A percentile compares a stretch with the other conserved stretches of the same genome.
These are phyloP conservation scores for Limosa lapponica DNA, from an alignment of 2,797 vertebrate species.

Conservation along the genomic window DNA sequence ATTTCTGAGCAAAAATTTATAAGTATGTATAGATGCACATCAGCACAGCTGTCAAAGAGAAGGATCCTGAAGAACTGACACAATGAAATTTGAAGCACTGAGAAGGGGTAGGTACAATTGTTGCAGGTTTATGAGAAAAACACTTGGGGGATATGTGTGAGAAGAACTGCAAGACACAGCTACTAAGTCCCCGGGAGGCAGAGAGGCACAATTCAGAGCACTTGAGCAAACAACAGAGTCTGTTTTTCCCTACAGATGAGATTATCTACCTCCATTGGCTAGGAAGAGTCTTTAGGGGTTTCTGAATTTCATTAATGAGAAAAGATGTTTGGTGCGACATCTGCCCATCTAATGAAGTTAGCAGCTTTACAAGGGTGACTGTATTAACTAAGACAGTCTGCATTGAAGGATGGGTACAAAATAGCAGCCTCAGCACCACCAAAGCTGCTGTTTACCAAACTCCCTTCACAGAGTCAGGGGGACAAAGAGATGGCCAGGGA, in stretches of 20 bases:
- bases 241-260: not conserved
- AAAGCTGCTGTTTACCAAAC: not conserved
- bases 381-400: not conserved
- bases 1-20: not conserved
- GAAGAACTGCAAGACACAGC: not conserved
- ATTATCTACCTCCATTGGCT: not conserved
- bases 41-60: not conserved
- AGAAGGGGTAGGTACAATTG: not conserved
- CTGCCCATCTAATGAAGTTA: not conserved
- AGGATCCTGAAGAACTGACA: not conserved
- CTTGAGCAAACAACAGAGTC: not conserved
- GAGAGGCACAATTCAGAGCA: not conserved
- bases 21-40: not conserved
- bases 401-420: not conserved
- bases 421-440: not conserved
- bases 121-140: not conserved
- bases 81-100: not conserved
- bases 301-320: not conserved
- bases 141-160: accelerated
- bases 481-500: not conserved
- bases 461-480: not conserved
- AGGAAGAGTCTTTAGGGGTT: not conserved
- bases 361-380: not conserved
- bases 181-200: not conserved
- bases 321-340: not conserved